These are phyloP conservation scores for Anthoscopus minutus DNA, from an alignment of 2,113 vertebrate genomes.

Conservation along the genomic window DNA sequence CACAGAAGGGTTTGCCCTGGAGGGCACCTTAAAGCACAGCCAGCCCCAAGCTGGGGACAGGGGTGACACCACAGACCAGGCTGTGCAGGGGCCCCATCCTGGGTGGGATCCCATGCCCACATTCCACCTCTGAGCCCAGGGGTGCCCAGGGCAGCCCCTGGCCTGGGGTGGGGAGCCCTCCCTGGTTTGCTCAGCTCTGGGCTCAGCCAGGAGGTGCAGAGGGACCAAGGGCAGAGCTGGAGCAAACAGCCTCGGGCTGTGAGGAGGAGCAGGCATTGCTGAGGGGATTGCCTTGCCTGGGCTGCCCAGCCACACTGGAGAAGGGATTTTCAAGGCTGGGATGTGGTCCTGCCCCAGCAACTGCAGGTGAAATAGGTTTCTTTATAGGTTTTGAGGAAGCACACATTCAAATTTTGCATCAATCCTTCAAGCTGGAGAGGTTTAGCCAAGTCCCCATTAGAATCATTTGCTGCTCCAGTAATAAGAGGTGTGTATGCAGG, in stretches of 20 bases:
- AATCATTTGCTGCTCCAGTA: background rate
- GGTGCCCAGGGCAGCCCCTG: background rate
- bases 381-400: background rate
- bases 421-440: background rate
- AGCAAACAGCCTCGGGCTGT: accelerated
- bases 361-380: background rate
- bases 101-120: background rate
- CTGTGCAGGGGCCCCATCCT: background rate
- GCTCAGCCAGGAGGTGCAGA: background rate
- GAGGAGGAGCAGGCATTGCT: too few relatives aligned
- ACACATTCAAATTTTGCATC: background rate
- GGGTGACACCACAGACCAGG: background rate
- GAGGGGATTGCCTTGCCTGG: accelerated
- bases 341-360: background rate
- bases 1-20: background rate
- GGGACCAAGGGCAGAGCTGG: background rate
- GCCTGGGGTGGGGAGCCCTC: accelerated
- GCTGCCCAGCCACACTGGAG: background rate
- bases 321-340: background rate
- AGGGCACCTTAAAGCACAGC: background rate
- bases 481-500: background rate
- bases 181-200: background rate
- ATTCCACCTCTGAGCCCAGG: background rate
- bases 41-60: background rate
- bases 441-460: background rate